Conservation (phyloP, 2,797 vertebrate species). For the Tokudaia muenninki region DNA sequence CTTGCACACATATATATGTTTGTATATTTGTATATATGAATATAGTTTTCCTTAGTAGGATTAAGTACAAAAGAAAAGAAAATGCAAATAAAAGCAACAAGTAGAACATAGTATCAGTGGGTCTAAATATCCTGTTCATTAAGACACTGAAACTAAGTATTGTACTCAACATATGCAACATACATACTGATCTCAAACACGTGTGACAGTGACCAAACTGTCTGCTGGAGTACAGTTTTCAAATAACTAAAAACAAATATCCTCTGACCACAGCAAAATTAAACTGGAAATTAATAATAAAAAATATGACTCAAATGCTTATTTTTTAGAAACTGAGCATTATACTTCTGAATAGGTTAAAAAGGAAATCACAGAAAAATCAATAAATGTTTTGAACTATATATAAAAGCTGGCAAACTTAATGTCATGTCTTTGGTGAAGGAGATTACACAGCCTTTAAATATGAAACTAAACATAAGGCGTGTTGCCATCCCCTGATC, state of each 20-base stretch:
- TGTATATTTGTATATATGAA: not conserved
- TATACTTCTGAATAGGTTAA: conserved; percentile 11
- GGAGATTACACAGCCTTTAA: not conserved
- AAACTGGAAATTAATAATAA: conserved; percentile 34
- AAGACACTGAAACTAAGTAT: not conserved
- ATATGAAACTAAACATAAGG: not conserved
- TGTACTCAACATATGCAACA: not conserved
- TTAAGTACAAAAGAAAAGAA: not conserved
- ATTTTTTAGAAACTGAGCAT: conserved; percentile 31
- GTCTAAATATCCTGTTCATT: conserved; percentile 26
- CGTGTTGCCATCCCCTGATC: not conserved
- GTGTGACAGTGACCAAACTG: not conserved
- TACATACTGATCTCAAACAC: not conserved
- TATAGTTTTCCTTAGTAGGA: not conserved
- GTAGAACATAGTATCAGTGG: not conserved
- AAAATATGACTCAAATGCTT: conserved; percentile 4
- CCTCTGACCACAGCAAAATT: conserved; percentile 14
- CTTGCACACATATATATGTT: no score
- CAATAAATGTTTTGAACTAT: conserved; percentile 51
- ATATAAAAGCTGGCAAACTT: conserved; percentile 26
- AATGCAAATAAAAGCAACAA: conserved; percentile 23
- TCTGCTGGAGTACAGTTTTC: not conserved
- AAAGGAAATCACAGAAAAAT: conserved; percentile 47
- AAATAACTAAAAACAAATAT: conserved; percentile 53
- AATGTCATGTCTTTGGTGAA: not conserved